Base-by-base conservation (phyloP, 2,113 vertebrate genomes). In the Zosterops borbonicus region DNA sequence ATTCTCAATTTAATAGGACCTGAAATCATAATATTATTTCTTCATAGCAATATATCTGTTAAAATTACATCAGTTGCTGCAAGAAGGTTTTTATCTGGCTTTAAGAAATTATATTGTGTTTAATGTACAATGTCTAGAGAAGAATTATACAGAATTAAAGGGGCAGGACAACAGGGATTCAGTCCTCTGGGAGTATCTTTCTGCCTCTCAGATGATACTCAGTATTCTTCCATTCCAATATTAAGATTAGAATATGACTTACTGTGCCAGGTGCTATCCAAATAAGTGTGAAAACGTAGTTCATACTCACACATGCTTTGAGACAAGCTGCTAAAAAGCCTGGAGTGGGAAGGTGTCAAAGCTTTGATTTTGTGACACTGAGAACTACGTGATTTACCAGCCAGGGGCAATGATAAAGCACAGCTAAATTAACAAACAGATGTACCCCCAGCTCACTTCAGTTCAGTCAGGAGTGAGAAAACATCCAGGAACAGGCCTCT, bases 371-470 rank as follows among this genome's bases (percentile, higher is more conserved):
- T 37, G 15, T 2, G 5, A 71, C 46, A 44, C 37, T 59, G 35
- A 69, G 33, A 75, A 14, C 27, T 52, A 20, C 0, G 0, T 62
- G 42, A 75, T 71, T 71, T 89, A 52, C 59, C 37, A 83, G 73
- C 42, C 31, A 55, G 28, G 44, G 44, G 22, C 58, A 46, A 9
- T 0, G 0, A 33, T 42, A 41, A 64, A 42, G 4, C 23, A 41
- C 0, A 0, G 63, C 17, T 79, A 71, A 59, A 76, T 22, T 62
- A 53, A 65, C 0, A 1, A 63, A 47, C 19, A 63, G 25, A 13
- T 4, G 7, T 24, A 28, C 1, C 0, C 3, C 25, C 25, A 55
- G 9, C 8, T 85, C 70, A 3, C 47, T 46, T 56, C 58, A 7
- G n/a, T 44, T 87, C 37, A 49, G 52, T 20, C 42, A 80, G 23